Evolutionary conservation across 1,140 invertebrate genomes (phyloP), one percentile per base, ranked within the genome.

Genomic region (Drosophila setifemur): DNA sequence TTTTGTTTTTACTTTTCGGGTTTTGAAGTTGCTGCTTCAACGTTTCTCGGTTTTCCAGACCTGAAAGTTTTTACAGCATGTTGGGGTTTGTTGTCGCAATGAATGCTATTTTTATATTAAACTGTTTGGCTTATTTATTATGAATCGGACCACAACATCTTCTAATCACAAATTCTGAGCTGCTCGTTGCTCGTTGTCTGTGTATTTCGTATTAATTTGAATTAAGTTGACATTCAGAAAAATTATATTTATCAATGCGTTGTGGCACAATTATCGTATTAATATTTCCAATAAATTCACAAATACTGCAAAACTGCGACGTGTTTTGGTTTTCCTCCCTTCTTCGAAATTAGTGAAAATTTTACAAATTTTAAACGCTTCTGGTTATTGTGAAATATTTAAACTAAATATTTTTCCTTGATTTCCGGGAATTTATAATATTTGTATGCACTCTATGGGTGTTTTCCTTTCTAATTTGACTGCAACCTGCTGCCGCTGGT

Each of bases 401-500:
- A 4, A 23, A 50, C 2, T 25, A 11, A 1, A 19, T n/a, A n/a
- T n/a, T 57, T 57, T 33, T 14, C 28, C 25, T 25, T 47, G 23
- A 12, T 42, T 40, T 9, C 25, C 26, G 11, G 25, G 14, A 26
- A 67, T 64, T 23, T 5, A 2, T 11, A 35, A 35, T 37, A 7
- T 7, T 37, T 37, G 14, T 14, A 7, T 37, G 31, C 33, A 37
- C 14, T 18, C n/a, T 37, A 1, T 14, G 31, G 12, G 6, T 14
- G 12, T 6, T 37, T 37, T 68, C n/a, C 11, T 25, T 9, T 55
- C 61, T 49, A 55, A 69, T 85, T 85, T 49, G 78, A 78, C 70
- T 61, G 47, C 79, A 85, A 83, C 78, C 73, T 81, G 78, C 67
- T 81, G 66, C 26, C 31, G 42, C 43, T 47, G 49, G 9, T 37